Percentiles rank a stretch among this genome's conserved stretches.
These are phyloP conservation scores for Danio rerio DNA, from an alignment of 2,113 vertebrate genomes.

Conservation along the genomic window DNA sequence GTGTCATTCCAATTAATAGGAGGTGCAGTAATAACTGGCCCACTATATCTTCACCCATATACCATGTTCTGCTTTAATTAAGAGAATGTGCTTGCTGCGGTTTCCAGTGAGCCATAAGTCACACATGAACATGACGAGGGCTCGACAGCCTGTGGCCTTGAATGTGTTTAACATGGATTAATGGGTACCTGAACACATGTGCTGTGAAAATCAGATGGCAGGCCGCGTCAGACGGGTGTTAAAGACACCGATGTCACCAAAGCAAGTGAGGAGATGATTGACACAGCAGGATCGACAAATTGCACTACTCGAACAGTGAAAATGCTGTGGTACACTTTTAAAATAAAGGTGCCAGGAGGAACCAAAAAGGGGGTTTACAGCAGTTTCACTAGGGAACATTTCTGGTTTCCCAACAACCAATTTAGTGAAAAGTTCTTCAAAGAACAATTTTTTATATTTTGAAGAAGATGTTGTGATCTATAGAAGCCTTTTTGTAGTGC, in stretches of 20 bases:
- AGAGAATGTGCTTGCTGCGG: constrained; percentile 51
- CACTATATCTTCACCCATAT: constrained; percentile 34
- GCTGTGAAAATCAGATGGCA: neutral
- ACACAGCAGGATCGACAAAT: neutral
- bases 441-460: too few relatives aligned
- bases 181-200: constrained; percentile 42
- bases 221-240: neutral
- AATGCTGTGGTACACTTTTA: too few relatives aligned
- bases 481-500: too few relatives aligned
- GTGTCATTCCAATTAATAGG: constrained; percentile 52
- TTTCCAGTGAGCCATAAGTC: constrained; percentile 52
- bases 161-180: constrained; percentile 56
- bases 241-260: neutral
- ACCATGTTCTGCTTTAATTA: constrained; percentile 58
- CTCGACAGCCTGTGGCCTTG: constrained; percentile 46
- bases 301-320: too few relatives aligned
- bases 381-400: too few relatives aligned
- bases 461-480: too few relatives aligned
- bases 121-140: constrained; percentile 29
- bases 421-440: too few relatives aligned
- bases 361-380: too few relatives aligned
- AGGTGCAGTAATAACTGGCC: constrained; percentile 22
- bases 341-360: too few relatives aligned
- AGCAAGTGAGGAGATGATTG: neutral
- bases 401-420: too few relatives aligned